Percentiles rank a stretch among this genome's conserved stretches.
These are phyloP conservation scores for Paramisgurnus dabryanus DNA, from an alignment of 2,113 vertebrate species.

Conservation along the genomic window DNA sequence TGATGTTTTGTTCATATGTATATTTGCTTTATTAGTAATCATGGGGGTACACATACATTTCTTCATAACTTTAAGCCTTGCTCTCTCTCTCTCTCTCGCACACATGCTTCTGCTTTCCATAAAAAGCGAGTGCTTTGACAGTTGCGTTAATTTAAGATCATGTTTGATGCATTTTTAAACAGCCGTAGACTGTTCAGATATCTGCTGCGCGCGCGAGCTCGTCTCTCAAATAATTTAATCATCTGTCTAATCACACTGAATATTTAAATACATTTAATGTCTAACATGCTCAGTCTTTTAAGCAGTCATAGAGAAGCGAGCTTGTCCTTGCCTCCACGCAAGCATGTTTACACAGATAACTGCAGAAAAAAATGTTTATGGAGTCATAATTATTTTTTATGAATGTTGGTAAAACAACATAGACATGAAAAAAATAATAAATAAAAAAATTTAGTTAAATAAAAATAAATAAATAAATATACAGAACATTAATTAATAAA, in stretches of 20 bases:
- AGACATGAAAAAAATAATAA: too few species aligned
- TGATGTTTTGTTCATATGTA: background rate
- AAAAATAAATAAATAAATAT: too few species aligned
- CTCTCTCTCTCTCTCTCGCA: slow-evolving; percentile 53
- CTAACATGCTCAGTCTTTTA: slow-evolving; percentile 51
- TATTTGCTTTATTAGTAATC: slow-evolving; percentile 20
- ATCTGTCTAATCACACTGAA: slow-evolving; percentile 75
- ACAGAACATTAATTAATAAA: too few species aligned
- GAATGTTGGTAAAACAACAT: background rate
- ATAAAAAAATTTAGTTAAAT: too few species aligned
- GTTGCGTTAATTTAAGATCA: slow-evolving; percentile 70
- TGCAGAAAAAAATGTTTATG: background rate
- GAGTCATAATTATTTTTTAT: background rate
- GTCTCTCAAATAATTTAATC: slow-evolving; percentile 76
- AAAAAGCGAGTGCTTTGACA: slow-evolving; percentile 46
- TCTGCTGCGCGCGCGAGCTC: slow-evolving; percentile 67
- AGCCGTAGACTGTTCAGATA: slow-evolving; percentile 72
- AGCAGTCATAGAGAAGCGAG: slow-evolving; percentile 1
- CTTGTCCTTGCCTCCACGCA: slow-evolving; percentile 2
- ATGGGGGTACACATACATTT: slow-evolving; percentile 21
- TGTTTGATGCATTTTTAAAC: slow-evolving; percentile 82
- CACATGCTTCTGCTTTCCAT: slow-evolving; percentile 44
- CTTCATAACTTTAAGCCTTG: background rate
- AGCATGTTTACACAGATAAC: slow-evolving; percentile 6
- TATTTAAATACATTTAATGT: slow-evolving; percentile 78